Conservation (phyloP, 2,797 vertebrate genomes). For the Smutsia gigantea region DNA sequence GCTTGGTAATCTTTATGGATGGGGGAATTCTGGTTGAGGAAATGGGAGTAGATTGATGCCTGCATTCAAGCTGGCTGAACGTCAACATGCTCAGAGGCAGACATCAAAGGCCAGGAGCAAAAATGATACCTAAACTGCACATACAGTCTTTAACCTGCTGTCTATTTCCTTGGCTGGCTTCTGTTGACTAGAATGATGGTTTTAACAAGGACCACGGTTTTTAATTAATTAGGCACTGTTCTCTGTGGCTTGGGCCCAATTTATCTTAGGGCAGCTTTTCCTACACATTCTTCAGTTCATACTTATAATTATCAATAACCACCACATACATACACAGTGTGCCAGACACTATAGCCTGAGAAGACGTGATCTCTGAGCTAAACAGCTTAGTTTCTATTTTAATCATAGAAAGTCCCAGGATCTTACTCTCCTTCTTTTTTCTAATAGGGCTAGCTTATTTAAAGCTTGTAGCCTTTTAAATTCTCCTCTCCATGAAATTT, state of each 20-base stretch:
- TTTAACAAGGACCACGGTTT: conserved; percentile 56
- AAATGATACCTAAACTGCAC: background rate
- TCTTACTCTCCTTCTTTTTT: conserved; percentile 3
- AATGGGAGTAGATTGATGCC: background rate
- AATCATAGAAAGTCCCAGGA: background rate
- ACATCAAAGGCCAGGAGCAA: conserved; percentile 7
- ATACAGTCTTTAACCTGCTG: background rate
- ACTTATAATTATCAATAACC: conserved; percentile 43
- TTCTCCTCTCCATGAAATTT: conserved; percentile 15
- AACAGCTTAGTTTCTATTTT: conserved; percentile 17
- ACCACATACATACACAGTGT: background rate
- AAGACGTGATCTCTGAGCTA: background rate
- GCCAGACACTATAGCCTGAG: background rate
- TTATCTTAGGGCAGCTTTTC: conserved; percentile 63
- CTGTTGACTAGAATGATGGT: conserved; percentile 24
- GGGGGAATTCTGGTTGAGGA: background rate
- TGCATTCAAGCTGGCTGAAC: background rate
- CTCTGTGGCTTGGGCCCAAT: conserved; percentile 25
- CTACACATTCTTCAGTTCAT: conserved; percentile 1
- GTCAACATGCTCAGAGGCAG: background rate
- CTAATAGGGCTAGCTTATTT: conserved; percentile 2
- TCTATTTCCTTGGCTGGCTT: conserved; percentile 27
- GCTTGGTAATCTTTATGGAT: background rate
- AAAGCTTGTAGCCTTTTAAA: conserved; percentile 33
- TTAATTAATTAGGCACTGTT: conserved; percentile 68